Conservation (phyloP, 2,888 invertebrate species). For the Euplexia lucipara region DNA sequence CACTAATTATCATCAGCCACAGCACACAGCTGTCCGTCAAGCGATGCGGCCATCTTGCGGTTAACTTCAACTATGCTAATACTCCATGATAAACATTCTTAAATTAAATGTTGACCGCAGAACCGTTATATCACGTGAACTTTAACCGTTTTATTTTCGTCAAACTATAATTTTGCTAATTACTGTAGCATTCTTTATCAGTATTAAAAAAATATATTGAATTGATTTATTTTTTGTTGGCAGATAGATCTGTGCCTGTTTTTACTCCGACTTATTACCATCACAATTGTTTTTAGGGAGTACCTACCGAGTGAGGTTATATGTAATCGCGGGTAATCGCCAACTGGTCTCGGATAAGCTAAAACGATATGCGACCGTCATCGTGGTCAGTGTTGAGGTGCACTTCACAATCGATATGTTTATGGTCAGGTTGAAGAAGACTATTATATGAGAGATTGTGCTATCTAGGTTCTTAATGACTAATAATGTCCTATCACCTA, state of each 20-base stretch:
- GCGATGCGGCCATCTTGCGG: constrained; percentile 29
- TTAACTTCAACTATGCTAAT: constrained; percentile 4
- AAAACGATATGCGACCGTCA: constrained; percentile 10
- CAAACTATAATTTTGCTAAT: constrained; percentile 12
- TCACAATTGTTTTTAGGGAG: constrained; percentile 17
- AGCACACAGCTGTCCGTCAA: constrained; percentile 29
- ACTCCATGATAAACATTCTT: constrained; percentile 22
- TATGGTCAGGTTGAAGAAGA: not conserved
- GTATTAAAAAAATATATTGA: not conserved
- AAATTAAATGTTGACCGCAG: constrained; percentile 49
- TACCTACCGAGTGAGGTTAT: constrained; percentile 35
- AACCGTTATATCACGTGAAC: constrained; percentile 38
- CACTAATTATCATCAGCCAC: constrained; percentile 16
- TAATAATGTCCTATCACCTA: no score
- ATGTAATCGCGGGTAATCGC: no score
- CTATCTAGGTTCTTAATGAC: no score
- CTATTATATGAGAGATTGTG: no score
- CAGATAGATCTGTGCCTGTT: not conserved
- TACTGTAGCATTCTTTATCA: constrained; percentile 7
- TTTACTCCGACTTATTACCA: no score
- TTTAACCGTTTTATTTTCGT: not conserved
- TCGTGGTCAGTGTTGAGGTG: not conserved
- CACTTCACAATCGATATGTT: not conserved
- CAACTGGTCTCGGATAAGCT: constrained; percentile 15
- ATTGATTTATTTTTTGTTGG: no score